Evolutionary conservation across 1,140 invertebrate genomes (phyloP).

Genomic region (Gyrodactylus salaris): DNA sequence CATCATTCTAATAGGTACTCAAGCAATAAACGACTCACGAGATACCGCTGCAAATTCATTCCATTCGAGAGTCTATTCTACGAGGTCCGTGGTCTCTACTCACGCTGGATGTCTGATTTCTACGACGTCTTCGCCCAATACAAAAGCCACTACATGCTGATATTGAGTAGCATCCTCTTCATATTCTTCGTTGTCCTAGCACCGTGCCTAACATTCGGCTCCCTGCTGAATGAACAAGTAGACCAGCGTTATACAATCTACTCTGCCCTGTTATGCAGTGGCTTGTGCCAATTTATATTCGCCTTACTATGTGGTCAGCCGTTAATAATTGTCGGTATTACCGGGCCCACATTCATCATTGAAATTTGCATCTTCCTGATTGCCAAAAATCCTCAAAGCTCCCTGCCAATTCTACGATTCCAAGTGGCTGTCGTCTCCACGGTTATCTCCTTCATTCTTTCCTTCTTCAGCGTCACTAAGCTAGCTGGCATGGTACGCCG

Average conservation of each 20-base stretch:
- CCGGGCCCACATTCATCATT: not conserved
- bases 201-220: not conserved
- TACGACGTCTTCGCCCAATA: not conserved
- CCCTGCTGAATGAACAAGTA: not conserved
- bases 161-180: not conserved
- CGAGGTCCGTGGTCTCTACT: not conserved
- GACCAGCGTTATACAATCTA: not conserved
- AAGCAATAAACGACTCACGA: not conserved
- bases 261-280: not conserved
- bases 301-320: not conserved
- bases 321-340: not conserved
- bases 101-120: not conserved
- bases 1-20: too few relatives aligned
- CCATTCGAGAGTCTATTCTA: not conserved
- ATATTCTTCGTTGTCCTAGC: not conserved
- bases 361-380: not conserved
- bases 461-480: not conserved
- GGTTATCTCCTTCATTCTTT: not conserved
- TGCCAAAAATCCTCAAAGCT: not conserved
- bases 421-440: not conserved
- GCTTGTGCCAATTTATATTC: constrained; percentile 1
- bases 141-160: not conserved
- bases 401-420: not conserved
- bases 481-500: not conserved
- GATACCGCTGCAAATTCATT: not conserved